These are phyloP conservation scores for Fragariocoptes setiger DNA, from an alignment of 1,140 invertebrate species.

Conservation along the genomic window DNA sequence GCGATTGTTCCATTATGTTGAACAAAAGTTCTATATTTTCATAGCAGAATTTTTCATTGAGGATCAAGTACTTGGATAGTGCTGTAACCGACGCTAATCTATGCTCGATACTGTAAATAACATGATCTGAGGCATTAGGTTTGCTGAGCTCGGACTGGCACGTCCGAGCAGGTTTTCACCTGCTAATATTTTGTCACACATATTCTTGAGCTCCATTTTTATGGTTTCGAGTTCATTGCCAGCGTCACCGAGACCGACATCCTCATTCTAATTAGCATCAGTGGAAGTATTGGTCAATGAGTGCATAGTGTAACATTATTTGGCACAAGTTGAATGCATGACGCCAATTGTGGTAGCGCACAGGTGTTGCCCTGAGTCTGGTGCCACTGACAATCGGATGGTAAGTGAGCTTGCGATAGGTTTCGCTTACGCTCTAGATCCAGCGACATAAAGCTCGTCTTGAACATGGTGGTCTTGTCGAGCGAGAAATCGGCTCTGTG, in stretches of 20 bases:
- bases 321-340: slow-evolving; percentile 86
- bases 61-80: slow-evolving; percentile 51
- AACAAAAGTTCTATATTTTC: slow-evolving; percentile 40
- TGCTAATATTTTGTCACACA: slow-evolving; percentile 42
- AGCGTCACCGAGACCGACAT: slow-evolving; percentile 35
- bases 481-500: slow-evolving; percentile 48
- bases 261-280: slow-evolving; percentile 22
- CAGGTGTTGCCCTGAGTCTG: too few species aligned
- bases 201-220: slow-evolving; percentile 37
- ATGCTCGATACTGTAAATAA: slow-evolving; percentile 24
- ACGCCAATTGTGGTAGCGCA: slow-evolving; percentile 88
- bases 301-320: too few species aligned
- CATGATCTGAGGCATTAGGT: slow-evolving; percentile 24
- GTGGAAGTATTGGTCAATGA: too few species aligned
- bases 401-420: slow-evolving; percentile 78
- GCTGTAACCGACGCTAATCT: slow-evolving; percentile 34
- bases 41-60: slow-evolving; percentile 32
- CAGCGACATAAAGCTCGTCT: slow-evolving; percentile 37
- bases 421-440: slow-evolving; percentile 77
- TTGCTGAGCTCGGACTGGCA: slow-evolving; percentile 19
- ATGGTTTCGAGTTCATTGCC: slow-evolving; percentile 45
- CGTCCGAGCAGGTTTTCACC: slow-evolving; percentile 12
- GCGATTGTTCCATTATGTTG: slow-evolving; percentile 42
- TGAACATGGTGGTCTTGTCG: slow-evolving; percentile 48
- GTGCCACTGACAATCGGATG: too few species aligned